These are phyloP conservation scores for Marronus borbonicus DNA, from an alignment of 2,888 invertebrate genomes.

Conservation along the genomic window DNA sequence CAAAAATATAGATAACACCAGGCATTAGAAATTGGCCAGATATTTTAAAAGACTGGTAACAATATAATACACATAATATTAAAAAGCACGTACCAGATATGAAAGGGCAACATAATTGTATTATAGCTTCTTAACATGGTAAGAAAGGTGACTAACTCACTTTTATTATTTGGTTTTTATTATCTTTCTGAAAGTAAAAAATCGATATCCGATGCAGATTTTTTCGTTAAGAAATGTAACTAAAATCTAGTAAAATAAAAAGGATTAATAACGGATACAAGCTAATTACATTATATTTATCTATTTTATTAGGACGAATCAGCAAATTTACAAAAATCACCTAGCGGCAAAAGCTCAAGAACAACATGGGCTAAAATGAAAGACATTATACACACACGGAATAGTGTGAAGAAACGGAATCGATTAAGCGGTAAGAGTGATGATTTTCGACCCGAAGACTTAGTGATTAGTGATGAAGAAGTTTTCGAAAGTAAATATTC, in stretches of 20 bases:
- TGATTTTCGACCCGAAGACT: conserved; percentile 65
- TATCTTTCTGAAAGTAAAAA: too few species aligned
- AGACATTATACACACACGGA: conserved; percentile 82
- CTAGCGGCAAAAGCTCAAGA: conserved; percentile 60
- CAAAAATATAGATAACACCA: too few species aligned
- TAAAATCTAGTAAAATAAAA: not conserved
- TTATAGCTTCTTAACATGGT: too few species aligned
- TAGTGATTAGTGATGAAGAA: conserved; percentile 66
- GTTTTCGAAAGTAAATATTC: conserved; percentile 63
- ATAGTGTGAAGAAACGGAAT: conserved; percentile 76
- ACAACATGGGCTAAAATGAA: conserved; percentile 87
- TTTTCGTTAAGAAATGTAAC: too few species aligned
- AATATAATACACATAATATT: too few species aligned
- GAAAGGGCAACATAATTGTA: too few species aligned
- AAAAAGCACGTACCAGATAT: too few species aligned
- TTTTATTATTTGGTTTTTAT: too few species aligned
- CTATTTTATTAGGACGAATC: conserved; percentile 48
- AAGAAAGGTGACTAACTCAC: too few species aligned
- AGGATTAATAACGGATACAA: not conserved
- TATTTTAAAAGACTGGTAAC: too few species aligned
- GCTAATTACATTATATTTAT: not conserved
- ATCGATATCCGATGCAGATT: too few species aligned
- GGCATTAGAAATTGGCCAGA: too few species aligned
- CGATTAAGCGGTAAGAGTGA: conserved; percentile 66
- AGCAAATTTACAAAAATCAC: conserved; percentile 48